Percentiles rank a stretch among this genome's conserved stretches.
These are phyloP conservation scores for Cotesia vestalis DNA, from an alignment of 1,140 invertebrate species.

Conservation along the genomic window DNA sequence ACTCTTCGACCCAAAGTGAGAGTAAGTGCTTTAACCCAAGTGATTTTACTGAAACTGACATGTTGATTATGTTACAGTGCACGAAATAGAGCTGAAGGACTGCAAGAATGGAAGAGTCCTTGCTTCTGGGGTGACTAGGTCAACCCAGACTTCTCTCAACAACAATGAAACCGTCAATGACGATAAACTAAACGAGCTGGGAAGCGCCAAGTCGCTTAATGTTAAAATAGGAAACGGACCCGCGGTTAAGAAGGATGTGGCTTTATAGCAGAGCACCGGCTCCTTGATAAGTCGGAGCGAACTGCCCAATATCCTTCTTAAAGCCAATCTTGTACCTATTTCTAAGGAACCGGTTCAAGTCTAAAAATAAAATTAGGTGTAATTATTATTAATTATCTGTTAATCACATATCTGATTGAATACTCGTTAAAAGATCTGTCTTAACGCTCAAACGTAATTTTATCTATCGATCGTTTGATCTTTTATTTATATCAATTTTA, in stretches of 20 bases:
- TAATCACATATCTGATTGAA: too few relatives aligned
- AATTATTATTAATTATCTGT: not conserved
- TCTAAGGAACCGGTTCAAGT: constrained; percentile 51
- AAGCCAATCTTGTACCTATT: constrained; percentile 48
- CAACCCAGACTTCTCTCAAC: constrained; percentile 48
- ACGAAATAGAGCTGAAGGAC: constrained; percentile 54
- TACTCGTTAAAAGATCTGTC: too few relatives aligned
- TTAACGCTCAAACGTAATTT: too few relatives aligned
- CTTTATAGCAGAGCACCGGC: constrained; percentile 52
- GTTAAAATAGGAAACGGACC: constrained; percentile 55
- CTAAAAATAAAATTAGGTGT: constrained; percentile 30
- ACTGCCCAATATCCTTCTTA: constrained; percentile 34
- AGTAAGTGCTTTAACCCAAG: constrained; percentile 47
- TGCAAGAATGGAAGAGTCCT: constrained; percentile 45
- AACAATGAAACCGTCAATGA: constrained; percentile 45
- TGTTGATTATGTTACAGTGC: constrained; percentile 41
- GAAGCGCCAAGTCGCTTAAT: constrained; percentile 43
- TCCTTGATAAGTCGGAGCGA: not conserved
- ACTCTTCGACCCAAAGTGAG: constrained; percentile 61
- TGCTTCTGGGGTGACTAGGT: constrained; percentile 41
- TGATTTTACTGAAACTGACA: constrained; percentile 4
- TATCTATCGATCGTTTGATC: too few relatives aligned
- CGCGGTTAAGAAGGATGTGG: constrained; percentile 48
- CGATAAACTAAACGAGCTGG: constrained; percentile 42
- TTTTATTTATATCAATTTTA: too few relatives aligned